Percentiles rank a stretch among this genome's conserved stretches.
phyloP scores from a whole-genome alignment of 2,113 vertebrate species.

The Carassius gibelio region DNA sequence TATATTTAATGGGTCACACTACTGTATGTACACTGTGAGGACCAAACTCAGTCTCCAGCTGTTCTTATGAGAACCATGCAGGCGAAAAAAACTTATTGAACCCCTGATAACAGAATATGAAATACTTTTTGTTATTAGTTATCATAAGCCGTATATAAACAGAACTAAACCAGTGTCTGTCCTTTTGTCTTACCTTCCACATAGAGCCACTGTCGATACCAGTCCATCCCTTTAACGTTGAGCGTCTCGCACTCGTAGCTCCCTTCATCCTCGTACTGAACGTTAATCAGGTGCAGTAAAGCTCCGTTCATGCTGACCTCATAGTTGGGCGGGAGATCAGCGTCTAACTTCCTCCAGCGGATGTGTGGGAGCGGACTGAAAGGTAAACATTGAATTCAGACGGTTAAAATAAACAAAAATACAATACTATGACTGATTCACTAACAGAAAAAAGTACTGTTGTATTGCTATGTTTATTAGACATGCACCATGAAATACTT shows the following conservation, averaged over 20 bases:
- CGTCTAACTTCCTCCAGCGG: constrained; percentile 89
- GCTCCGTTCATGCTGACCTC: constrained; percentile 90
- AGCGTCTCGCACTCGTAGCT: constrained; percentile 93
- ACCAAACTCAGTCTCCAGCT: no score
- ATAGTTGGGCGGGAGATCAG: constrained; percentile 87
- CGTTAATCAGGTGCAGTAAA: constrained; percentile 91
- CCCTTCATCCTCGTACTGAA: constrained; percentile 95
- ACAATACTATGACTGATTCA: not conserved
- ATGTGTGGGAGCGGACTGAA: constrained; percentile 92
- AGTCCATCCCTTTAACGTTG: constrained; percentile 94
- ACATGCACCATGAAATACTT: not conserved
- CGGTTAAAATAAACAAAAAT: constrained; percentile 6
- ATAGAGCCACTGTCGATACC: constrained; percentile 88
- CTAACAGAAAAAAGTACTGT: not conserved
- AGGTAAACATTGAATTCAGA: constrained; percentile 8
- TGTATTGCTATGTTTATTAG: not conserved
- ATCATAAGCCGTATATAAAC: not conserved
- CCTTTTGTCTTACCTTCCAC: constrained; percentile 82
- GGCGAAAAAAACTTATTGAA: no score
- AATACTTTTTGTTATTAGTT: not conserved
- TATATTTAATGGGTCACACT: no score
- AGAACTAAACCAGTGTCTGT: not conserved
- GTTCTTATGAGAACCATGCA: no score
- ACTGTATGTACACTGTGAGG: no score
- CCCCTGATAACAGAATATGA: not conserved